Percentiles rank a stretch among this genome's conserved stretches.
These are phyloP conservation scores for Oeneis ivallda DNA, from an alignment of 2,888 invertebrate species.

Conservation along the genomic window DNA sequence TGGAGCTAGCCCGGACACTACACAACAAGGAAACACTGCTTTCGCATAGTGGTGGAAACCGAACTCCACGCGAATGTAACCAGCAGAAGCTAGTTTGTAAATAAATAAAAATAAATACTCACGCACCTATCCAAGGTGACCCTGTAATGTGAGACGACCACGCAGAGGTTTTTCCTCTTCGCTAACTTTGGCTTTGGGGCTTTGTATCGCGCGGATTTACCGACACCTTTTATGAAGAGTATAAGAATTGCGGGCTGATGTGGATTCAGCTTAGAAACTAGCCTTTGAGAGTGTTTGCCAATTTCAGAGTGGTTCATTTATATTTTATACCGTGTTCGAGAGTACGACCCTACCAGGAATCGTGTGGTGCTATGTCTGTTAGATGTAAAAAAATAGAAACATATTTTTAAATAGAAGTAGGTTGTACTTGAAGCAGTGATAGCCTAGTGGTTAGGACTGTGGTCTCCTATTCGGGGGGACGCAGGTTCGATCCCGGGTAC, in stretches of 20 bases:
- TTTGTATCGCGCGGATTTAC: slow-evolving; percentile 61
- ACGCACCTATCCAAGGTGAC: not conserved
- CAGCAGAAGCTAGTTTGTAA: too few relatives aligned
- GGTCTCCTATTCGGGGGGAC: too few relatives aligned
- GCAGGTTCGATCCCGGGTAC: too few relatives aligned
- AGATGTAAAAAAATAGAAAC: not conserved
- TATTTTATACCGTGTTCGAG: slow-evolving; percentile 28
- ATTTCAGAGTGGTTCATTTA: slow-evolving; percentile 34
- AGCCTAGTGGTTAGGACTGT: too few relatives aligned
- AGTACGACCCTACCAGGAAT: not conserved
- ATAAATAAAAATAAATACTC: too few relatives aligned
- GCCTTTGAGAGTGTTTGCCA: slow-evolving; percentile 30
- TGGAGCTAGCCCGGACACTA: too few relatives aligned
- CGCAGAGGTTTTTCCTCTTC: slow-evolving; percentile 65
- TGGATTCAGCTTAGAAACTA: slow-evolving; percentile 37
- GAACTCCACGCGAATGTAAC: too few relatives aligned
- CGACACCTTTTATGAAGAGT: slow-evolving; percentile 57
- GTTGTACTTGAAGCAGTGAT: too few relatives aligned
- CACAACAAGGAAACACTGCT: too few relatives aligned
- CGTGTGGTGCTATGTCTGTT: not conserved
- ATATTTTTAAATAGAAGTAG: too few relatives aligned
- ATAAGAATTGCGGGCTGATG: slow-evolving; percentile 46
- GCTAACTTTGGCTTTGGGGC: slow-evolving; percentile 53
- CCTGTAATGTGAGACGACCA: slow-evolving; percentile 32
- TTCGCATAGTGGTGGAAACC: too few relatives aligned